Percentiles rank a stretch among this genome's conserved stretches.
phyloP scores from a whole-genome alignment of 2,888 invertebrate species.

The Ischnura elegans region DNA sequence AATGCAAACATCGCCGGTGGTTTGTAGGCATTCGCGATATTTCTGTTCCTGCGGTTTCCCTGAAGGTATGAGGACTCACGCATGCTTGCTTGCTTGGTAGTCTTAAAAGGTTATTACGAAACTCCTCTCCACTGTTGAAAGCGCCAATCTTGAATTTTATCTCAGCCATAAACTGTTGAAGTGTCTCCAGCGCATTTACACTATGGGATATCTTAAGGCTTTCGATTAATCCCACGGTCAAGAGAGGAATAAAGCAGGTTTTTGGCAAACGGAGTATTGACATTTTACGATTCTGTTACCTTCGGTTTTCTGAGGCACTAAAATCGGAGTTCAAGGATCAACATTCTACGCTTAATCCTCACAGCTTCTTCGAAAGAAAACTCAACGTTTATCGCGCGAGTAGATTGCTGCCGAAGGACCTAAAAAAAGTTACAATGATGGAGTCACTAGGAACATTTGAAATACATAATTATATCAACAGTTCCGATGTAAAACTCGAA shows the following conservation, averaged over 20 bases:
- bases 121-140: not conserved
- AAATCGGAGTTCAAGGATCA: constrained; percentile 13
- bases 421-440: constrained; percentile 20
- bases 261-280: constrained; percentile 8
- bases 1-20: not conserved
- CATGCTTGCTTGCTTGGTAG: too few species aligned
- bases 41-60: not conserved
- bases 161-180: not conserved
- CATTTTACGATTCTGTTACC: constrained; percentile 29
- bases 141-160: constrained; percentile 15
- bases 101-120: not conserved
- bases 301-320: not conserved
- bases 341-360: not conserved
- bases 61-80: not conserved
- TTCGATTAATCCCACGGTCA: not conserved
- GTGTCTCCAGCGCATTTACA: not conserved
- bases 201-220: not conserved
- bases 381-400: not conserved
- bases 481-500: not conserved
- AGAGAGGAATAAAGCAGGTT: constrained; percentile 28
- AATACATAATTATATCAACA: not conserved
- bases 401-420: not conserved
- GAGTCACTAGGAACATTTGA: not conserved
- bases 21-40: not conserved
- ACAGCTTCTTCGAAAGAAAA: not conserved